Evolutionary conservation across 2,797 vertebrate genomes (phyloP).

Genomic region (Muscicapa striata): DNA sequence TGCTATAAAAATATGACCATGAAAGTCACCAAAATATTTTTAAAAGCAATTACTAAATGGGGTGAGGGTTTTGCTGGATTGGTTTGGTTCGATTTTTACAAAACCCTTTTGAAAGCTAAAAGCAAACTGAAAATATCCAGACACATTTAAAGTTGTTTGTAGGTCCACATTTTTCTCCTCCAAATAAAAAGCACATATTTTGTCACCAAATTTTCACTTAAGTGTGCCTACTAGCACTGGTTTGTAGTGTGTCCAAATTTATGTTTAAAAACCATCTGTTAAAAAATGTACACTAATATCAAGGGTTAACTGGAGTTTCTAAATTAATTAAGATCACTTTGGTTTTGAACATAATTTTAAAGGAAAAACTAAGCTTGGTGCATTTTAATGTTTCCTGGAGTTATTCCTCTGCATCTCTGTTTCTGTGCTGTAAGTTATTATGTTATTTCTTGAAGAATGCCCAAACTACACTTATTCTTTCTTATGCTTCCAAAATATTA

Average conservation of each 20-base stretch:
- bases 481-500: background rate
- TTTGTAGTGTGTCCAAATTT: background rate
- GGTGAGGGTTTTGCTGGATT: accelerated
- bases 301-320: background rate
- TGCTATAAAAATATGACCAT: background rate
- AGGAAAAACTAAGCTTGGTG: background rate
- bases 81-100: background rate
- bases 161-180: background rate
- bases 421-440: background rate
- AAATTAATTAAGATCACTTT: background rate
- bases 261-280: background rate
- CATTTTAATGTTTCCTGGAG: background rate
- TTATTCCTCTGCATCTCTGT: background rate
- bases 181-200: background rate
- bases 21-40: conserved; percentile 19
- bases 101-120: background rate
- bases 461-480: background rate
- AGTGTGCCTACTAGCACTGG: background rate
- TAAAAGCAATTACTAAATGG: background rate
- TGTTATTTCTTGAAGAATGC: background rate
- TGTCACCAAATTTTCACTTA: background rate
- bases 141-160: background rate
- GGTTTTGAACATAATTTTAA: background rate
- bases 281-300: background rate
- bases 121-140: background rate